Evolutionary conservation across 2,888 invertebrate species (phyloP).

Genomic region (Cremastinae sp.): DNA sequence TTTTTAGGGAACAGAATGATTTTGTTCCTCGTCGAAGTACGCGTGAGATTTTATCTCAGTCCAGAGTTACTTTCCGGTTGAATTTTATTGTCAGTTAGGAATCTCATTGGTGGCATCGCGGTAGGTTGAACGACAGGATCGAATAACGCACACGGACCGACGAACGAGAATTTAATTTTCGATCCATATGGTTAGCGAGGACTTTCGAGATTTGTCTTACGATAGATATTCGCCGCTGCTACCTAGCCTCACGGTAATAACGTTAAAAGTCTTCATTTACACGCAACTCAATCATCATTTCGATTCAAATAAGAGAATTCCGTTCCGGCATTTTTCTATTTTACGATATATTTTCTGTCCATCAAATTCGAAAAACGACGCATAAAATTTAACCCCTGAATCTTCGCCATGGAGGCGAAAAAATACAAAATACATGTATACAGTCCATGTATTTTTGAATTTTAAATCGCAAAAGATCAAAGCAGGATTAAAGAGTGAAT

Average conservation of each 20-base stretch:
- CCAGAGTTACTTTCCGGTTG: conserved; percentile 36
- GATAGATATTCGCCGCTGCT: conserved; percentile 29
- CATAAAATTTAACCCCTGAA: not conserved
- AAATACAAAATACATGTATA: no score
- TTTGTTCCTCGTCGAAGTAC: not conserved
- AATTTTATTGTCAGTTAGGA: conserved; percentile 45
- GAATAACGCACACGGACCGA: conserved; percentile 27
- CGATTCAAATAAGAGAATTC: conserved; percentile 2
- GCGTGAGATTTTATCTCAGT: conserved; percentile 9
- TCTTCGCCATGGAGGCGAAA: not conserved
- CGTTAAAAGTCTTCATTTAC: conserved; percentile 37
- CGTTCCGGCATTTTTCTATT: not conserved
- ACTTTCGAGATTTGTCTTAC: conserved; percentile 49
- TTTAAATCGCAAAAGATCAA: no score
- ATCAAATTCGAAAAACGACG: not conserved
- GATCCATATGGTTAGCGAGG: conserved; percentile 32
- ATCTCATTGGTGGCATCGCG: conserved; percentile 46
- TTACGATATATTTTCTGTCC: not conserved
- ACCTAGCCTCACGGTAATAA: conserved; percentile 20
- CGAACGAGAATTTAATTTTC: conserved; percentile 12
- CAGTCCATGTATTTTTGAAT: no score
- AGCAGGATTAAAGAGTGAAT: no score
- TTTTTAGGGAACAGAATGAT: not conserved
- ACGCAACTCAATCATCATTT: conserved; percentile 23
- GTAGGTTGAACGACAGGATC: conserved; percentile 45